These are phyloP conservation scores for Procambarus virginalis DNA, from an alignment of 1,140 invertebrate genomes.

Conservation along the genomic window DNA sequence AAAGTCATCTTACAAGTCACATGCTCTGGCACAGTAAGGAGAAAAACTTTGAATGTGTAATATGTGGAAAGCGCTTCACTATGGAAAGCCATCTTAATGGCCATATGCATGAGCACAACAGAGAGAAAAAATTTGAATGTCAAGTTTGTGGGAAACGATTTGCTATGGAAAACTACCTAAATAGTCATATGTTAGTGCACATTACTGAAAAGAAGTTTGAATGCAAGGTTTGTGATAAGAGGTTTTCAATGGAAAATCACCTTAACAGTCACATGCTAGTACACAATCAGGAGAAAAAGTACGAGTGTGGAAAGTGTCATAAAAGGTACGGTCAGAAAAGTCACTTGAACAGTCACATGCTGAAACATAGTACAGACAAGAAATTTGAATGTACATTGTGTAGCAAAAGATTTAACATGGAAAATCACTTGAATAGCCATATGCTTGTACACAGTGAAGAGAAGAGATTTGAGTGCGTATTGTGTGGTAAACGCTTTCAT, in stretches of 20 bases:
- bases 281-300: constrained; percentile 51
- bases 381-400: constrained; percentile 51
- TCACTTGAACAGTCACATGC: constrained; percentile 44
- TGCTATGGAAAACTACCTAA: constrained; percentile 58
- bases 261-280: constrained; percentile 58
- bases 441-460: constrained; percentile 72
- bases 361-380: constrained; percentile 70
- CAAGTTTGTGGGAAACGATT: constrained; percentile 49
- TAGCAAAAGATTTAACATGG: constrained; percentile 42
- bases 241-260: constrained; percentile 60
- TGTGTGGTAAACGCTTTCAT: constrained; percentile 48
- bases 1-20: constrained; percentile 53
- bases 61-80: constrained; percentile 43
- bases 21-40: constrained; percentile 51
- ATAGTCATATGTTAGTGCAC: constrained; percentile 51
- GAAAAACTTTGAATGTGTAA: constrained; percentile 43
- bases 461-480: constrained; percentile 72
- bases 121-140: constrained; percentile 44
- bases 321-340: constrained; percentile 54
- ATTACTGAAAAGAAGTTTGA: constrained; percentile 54
- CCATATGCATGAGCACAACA: constrained; percentile 46
- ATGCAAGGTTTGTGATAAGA: constrained; percentile 53
- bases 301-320: constrained; percentile 46
- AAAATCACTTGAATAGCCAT: constrained; percentile 54
- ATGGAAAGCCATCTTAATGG: constrained; percentile 56